Conservation (phyloP, 2,113 vertebrate genomes). For the Scartelaos histophorus region DNA sequence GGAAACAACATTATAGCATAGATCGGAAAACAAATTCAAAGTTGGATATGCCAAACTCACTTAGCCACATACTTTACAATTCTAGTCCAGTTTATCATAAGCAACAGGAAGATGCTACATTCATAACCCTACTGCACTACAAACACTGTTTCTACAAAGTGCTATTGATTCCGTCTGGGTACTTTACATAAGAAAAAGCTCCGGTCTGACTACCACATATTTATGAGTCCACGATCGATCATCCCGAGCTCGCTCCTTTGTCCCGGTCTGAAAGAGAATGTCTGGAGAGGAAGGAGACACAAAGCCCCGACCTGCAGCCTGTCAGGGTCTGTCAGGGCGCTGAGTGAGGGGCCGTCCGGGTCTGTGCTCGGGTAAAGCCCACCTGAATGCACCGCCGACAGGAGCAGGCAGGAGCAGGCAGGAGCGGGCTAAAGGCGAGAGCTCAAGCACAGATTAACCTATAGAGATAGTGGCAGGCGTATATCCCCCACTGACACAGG, state of each 20-base stretch:
- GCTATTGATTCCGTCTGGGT: conserved; percentile 23
- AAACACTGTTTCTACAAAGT: conserved; percentile 27
- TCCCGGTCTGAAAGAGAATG: conserved; percentile 12
- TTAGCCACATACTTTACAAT: background rate
- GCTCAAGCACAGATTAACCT: no score
- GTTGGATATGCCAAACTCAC: background rate
- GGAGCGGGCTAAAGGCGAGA: background rate
- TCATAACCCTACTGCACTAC: background rate
- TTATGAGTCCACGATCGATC: conserved; percentile 12
- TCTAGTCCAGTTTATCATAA: background rate
- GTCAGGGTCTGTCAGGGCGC: conserved; percentile 52
- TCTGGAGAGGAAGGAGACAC: conserved; percentile 50
- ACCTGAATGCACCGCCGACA: conserved; percentile 61
- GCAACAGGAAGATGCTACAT: background rate
- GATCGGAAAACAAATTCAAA: background rate
- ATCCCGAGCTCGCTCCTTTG: conserved; percentile 29
- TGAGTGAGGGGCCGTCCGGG: conserved; percentile 57
- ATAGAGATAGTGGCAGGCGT: no score
- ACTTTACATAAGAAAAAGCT: conserved; percentile 23
- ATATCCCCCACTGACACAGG: no score
- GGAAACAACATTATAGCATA: no score
- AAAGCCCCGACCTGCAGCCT: conserved; percentile 54
- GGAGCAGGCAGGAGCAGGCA: background rate
- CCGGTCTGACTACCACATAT: conserved; percentile 11
- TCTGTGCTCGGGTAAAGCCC: conserved; percentile 62